Conservation (phyloP, 1,140 invertebrate species). For the Zaprionus taronus region DNA sequence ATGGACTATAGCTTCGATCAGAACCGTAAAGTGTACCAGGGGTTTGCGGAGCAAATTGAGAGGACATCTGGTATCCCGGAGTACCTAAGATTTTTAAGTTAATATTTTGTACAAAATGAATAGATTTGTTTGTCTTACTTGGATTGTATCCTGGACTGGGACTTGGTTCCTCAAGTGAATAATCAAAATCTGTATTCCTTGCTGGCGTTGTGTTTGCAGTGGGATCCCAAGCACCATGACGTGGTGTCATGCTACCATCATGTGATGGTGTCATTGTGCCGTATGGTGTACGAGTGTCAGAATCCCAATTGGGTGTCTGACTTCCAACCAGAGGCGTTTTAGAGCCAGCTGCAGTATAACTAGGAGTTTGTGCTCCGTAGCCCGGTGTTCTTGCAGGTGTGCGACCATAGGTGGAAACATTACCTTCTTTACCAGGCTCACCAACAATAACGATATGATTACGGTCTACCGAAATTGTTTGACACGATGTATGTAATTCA, state of each 20-base stretch:
- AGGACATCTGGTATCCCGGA: constrained; percentile 91
- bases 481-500: constrained; percentile 97
- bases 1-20: constrained; percentile 95
- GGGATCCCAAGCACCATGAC: constrained; percentile 96
- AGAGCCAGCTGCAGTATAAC: constrained; percentile 92
- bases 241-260: constrained; percentile 94
- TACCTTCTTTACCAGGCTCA: constrained; percentile 87
- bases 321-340: constrained; percentile 93
- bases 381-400: constrained; percentile 90
- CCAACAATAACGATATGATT: constrained; percentile 94
- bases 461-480: constrained; percentile 98
- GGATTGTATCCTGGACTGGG: constrained; percentile 92
- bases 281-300: constrained; percentile 95
- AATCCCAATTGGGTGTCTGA: constrained; percentile 95
- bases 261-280: constrained; percentile 96
- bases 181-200: constrained; percentile 90
- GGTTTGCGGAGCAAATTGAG: constrained; percentile 96
- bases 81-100: constrained; percentile 84
- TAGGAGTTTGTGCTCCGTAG: constrained; percentile 91
- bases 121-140: constrained; percentile 68
- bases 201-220: constrained; percentile 93
- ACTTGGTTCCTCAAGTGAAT: constrained; percentile 89
- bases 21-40: constrained; percentile 95
- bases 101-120: not conserved
- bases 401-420: constrained; percentile 91